Percentiles rank a stretch among this genome's conserved stretches.
These are phyloP conservation scores for Coelopa pilipes DNA, from an alignment of 2,888 invertebrate species.

Conservation along the genomic window DNA sequence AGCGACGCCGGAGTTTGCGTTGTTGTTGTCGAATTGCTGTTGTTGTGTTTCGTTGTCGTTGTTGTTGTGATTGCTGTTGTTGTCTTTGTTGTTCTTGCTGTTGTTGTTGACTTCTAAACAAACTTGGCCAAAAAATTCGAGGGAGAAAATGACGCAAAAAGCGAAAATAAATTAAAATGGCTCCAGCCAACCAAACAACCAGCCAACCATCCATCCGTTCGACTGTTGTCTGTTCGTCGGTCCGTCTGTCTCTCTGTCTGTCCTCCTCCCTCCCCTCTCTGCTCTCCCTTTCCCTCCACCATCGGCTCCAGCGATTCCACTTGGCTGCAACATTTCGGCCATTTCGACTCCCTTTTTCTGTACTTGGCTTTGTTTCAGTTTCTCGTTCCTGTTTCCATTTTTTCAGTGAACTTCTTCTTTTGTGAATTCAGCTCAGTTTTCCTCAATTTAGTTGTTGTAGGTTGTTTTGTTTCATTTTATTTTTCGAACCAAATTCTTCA, in stretches of 20 bases:
- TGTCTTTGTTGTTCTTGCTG: neutral
- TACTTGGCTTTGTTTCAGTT: too few relatives aligned
- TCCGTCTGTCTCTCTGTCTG: too few relatives aligned
- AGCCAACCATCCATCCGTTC: neutral
- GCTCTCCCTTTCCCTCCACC: neutral
- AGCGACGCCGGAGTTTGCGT: conserved; percentile 15
- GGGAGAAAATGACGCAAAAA: neutral
- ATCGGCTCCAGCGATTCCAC: too few relatives aligned
- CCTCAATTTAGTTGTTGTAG: neutral
- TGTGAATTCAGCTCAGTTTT: neutral
- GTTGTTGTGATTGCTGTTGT: neutral
- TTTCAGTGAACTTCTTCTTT: too few relatives aligned
- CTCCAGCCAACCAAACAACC: conserved; percentile 9
- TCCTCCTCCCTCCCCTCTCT: too few relatives aligned
- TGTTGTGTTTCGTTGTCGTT: neutral
- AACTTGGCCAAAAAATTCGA: neutral
- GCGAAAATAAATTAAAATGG: conserved; percentile 34
- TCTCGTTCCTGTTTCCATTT: too few relatives aligned
- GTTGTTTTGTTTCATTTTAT: neutral
- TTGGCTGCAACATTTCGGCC: too few relatives aligned
- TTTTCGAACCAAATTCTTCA: too few relatives aligned
- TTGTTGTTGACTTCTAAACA: neutral
- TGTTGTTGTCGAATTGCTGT: neutral
- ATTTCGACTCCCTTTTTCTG: too few relatives aligned
- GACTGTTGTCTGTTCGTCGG: too few relatives aligned